Conservation (phyloP, 2,113 vertebrate genomes). For the Siniperca knerii region DNA sequence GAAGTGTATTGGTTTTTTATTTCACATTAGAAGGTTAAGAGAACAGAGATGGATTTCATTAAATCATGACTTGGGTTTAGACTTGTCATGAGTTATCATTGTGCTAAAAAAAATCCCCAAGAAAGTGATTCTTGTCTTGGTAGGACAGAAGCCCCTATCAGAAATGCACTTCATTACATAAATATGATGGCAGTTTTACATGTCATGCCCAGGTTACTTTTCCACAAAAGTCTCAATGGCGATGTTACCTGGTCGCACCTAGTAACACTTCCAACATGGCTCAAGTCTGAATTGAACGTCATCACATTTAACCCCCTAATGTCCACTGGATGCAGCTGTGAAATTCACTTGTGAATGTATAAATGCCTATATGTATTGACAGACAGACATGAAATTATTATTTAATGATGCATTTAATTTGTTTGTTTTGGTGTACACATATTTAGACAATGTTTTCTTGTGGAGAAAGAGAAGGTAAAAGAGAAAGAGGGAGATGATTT, state of each 20-base stretch:
- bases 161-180: no score
- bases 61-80: background rate
- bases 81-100: background rate
- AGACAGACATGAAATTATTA: background rate
- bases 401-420: background rate
- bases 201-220: no score
- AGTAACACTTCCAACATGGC: no score
- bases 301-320: background rate
- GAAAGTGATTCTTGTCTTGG: background rate
- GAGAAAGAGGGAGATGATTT: no score
- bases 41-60: background rate
- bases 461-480: no score
- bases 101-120: no score
- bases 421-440: background rate
- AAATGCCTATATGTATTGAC: background rate
- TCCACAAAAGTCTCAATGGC: no score
- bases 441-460: no score
- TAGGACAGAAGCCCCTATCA: background rate
- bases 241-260: no score
- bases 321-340: background rate
- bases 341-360: background rate
- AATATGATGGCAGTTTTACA: no score
- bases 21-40: conserved; percentile 7
- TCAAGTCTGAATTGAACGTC: no score
- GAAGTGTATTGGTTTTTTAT: background rate